Evolutionary conservation across 92 coral and sea anemone genomes (phyloP), one percentile per base, ranked within the genome.

Genomic region (Muricea muricata): DNA sequence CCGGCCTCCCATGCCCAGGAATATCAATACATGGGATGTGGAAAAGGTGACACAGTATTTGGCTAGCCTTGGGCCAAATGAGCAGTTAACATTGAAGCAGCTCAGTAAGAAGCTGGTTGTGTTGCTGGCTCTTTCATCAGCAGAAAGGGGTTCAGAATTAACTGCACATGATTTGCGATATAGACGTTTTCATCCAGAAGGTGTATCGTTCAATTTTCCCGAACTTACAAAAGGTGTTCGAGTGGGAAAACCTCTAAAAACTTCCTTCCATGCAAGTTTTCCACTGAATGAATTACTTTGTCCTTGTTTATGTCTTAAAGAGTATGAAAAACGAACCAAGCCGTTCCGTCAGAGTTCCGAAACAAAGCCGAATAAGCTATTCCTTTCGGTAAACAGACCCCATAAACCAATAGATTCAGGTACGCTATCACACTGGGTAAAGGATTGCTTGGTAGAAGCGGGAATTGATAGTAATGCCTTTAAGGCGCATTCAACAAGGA

Each of bases 81-180:
- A 71, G 17, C 33, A 83, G 35, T 25, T 73, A 3, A 54, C 81
- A 56, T 25, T 72, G 73, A 83, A 83, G 25, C 71, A 83, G 73
- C 42, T 83, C 13, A 26, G 81, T 20, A 39, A 41, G 18, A 81
- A 87, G 35, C 58, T 85, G 50, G 85, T 45, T 18, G 68, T 85
- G 67, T 66, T 85, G 80, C 87, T 83, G 2, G 80, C 87, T 2
- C 42, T 70, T 83, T 70, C 87, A 30, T 83, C 68, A 13, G 68
- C 68, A 30, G 68, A 61, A 61, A 61, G 78, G 63, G 89, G 84
- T 79, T 84, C 83, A 13, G 88, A 84, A 84, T 78, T 78, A 85
- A 31, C 61, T 18, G 89, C 79, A 26, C 89, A 77, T 68, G 79
- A 78, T 85, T 66, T 78, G 54, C 23, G 85, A 7, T 85, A 78